These are phyloP conservation scores for Troides helena DNA, from an alignment of 2,888 invertebrate genomes.

Conservation along the genomic window DNA sequence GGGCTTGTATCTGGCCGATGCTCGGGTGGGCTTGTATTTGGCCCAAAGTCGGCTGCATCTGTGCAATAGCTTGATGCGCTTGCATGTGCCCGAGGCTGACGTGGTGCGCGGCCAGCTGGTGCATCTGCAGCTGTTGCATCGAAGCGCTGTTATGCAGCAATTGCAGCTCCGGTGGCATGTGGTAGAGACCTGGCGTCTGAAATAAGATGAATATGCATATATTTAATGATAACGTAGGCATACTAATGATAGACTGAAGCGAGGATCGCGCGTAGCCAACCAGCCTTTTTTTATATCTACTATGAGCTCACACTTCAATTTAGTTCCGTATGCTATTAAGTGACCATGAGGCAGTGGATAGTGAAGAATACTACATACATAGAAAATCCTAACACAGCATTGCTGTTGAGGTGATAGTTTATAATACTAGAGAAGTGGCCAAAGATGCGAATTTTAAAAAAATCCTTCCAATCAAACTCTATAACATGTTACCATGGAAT, in stretches of 20 bases:
- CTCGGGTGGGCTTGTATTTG: slow-evolving; percentile 44
- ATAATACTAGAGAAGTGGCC: too few relatives aligned
- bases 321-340: too few relatives aligned
- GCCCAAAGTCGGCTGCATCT: slow-evolving; percentile 44
- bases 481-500: too few relatives aligned
- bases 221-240: not conserved
- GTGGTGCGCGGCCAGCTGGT: slow-evolving; percentile 37
- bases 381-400: too few relatives aligned
- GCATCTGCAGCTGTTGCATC: slow-evolving; percentile 61
- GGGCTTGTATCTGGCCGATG: slow-evolving; percentile 45
- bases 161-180: slow-evolving; percentile 75
- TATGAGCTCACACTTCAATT: too few relatives aligned
- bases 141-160: slow-evolving; percentile 69
- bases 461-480: too few relatives aligned
- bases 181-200: slow-evolving; percentile 72
- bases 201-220: slow-evolving; percentile 1
- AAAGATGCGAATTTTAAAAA: too few relatives aligned
- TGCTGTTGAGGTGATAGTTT: too few relatives aligned
- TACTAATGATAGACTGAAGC: not conserved
- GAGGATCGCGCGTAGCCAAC: too few relatives aligned
- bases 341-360: too few relatives aligned
- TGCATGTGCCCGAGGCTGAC: slow-evolving; percentile 44
- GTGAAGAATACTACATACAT: too few relatives aligned
- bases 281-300: too few relatives aligned
- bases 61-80: slow-evolving; percentile 39